A percentile compares a stretch with the other conserved stretches of the same genome.
phyloP scores from a whole-genome alignment of 1,140 invertebrate species.

The Pseudobourletiella spinata region DNA sequence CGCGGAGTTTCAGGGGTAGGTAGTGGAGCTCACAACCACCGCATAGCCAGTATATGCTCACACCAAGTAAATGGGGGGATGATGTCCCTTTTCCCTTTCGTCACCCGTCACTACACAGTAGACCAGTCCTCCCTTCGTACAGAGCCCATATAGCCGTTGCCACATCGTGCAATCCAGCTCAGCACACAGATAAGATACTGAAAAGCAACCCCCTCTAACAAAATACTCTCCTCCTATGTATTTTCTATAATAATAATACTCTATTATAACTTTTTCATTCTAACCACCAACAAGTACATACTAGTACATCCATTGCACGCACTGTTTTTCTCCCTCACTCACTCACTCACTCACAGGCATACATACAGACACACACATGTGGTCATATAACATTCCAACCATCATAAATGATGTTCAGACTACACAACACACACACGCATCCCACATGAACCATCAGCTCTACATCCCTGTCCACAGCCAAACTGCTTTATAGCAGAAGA shows the following conservation, averaged over 20 bases:
- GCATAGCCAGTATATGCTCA: too few relatives aligned
- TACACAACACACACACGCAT: too few relatives aligned
- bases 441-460: neutral
- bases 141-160: neutral
- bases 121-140: neutral
- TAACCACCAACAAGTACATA: neutral
- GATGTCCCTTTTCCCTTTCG: neutral
- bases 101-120: too few relatives aligned
- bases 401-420: neutral
- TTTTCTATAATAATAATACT: neutral
- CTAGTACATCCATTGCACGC: neutral
- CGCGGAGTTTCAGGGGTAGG: neutral
- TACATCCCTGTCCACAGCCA: neutral
- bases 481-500: neutral
- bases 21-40: too few relatives aligned
- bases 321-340: neutral
- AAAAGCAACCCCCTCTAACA: neutral
- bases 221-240: neutral
- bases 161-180: neutral
- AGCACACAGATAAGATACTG: too few relatives aligned
- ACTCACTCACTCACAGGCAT: too few relatives aligned
- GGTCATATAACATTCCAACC: neutral
- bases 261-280: neutral
- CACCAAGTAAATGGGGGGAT: neutral
- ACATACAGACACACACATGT: neutral